These are phyloP conservation scores for Nemotelus nigrinus DNA, from an alignment of 2,888 invertebrate species.

Conservation along the genomic window DNA sequence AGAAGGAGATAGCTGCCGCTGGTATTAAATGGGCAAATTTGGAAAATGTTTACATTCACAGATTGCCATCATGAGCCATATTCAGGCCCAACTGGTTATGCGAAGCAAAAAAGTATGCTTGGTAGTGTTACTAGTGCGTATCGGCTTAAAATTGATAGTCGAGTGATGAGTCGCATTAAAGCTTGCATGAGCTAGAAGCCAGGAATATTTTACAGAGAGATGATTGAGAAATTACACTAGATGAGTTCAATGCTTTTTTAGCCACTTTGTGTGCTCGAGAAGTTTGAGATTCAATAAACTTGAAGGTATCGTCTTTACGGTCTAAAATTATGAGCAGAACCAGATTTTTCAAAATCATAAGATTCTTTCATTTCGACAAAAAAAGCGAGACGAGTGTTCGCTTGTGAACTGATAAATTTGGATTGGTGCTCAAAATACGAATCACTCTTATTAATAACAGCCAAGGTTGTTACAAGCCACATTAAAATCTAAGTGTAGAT, in stretches of 20 bases:
- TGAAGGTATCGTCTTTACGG: slow-evolving; percentile 25
- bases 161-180: not conserved
- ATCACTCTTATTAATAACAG: slow-evolving; percentile 52
- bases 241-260: not conserved
- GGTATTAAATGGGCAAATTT: too few species aligned
- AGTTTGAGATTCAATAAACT: not conserved
- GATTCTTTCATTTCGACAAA: slow-evolving; percentile 3
- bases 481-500: slow-evolving; percentile 51
- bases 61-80: too few species aligned
- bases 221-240: not conserved
- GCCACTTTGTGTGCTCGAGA: not conserved
- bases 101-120: not conserved
- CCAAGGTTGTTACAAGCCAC: slow-evolving; percentile 51
- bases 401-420: slow-evolving; percentile 52
- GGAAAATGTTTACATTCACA: too few species aligned
- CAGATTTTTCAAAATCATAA: slow-evolving; percentile 32
- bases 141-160: not conserved
- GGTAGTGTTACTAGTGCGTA: not conserved
- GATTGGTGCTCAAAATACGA: slow-evolving; percentile 54
- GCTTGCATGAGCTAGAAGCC: not conserved
- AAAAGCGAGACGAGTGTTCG: not conserved
- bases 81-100: too few species aligned
- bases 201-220: not conserved
- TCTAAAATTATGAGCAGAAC: slow-evolving; percentile 11
- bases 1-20: too few species aligned